phyloP scores from a whole-genome alignment of 2,797 vertebrate genomes.

The Aeoliscus strigatus region DNA sequence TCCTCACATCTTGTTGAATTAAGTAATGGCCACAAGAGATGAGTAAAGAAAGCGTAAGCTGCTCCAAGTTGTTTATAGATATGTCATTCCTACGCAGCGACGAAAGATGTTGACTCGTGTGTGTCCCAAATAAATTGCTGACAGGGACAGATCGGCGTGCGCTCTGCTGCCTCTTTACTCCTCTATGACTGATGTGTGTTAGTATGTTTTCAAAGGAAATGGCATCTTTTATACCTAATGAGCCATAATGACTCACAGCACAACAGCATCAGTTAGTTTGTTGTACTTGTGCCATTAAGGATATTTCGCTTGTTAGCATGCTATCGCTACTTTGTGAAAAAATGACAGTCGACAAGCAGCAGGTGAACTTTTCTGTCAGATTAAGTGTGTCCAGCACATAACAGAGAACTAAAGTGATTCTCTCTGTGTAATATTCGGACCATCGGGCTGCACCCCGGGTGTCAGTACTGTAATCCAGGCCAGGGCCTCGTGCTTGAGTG shows the following conservation, averaged over 20 bases:
- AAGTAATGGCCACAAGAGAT: constrained; percentile 49
- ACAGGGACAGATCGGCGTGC: constrained; percentile 19
- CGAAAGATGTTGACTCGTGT: constrained; percentile 55
- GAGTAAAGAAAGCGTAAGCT: constrained; percentile 42
- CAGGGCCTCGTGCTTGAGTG: constrained; percentile 27
- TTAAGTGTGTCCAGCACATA: too few relatives aligned
- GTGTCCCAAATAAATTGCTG: constrained; percentile 52
- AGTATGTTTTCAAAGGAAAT: too few relatives aligned
- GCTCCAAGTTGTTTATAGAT: constrained; percentile 57
- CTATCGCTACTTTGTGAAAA: too few relatives aligned
- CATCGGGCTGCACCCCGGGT: constrained; percentile 9
- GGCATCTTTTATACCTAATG: too few relatives aligned
- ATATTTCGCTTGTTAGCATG: too few relatives aligned
- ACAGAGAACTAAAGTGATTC: too few relatives aligned
- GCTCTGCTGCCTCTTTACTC: constrained; percentile 1
- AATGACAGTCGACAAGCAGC: too few relatives aligned
- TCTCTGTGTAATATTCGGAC: constrained; percentile 18
- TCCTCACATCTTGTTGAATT: constrained; percentile 62
- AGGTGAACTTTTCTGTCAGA: too few relatives aligned
- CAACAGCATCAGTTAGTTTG: too few relatives aligned
- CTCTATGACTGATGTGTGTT: background rate
- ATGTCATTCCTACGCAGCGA: constrained; percentile 38
- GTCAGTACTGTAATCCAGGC: constrained; percentile 27
- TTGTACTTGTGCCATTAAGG: too few relatives aligned
- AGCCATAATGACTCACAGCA: too few relatives aligned